These are phyloP conservation scores for Gymnothorax reevesii DNA, from an alignment of 2,797 vertebrate genomes.

Conservation along the genomic window DNA sequence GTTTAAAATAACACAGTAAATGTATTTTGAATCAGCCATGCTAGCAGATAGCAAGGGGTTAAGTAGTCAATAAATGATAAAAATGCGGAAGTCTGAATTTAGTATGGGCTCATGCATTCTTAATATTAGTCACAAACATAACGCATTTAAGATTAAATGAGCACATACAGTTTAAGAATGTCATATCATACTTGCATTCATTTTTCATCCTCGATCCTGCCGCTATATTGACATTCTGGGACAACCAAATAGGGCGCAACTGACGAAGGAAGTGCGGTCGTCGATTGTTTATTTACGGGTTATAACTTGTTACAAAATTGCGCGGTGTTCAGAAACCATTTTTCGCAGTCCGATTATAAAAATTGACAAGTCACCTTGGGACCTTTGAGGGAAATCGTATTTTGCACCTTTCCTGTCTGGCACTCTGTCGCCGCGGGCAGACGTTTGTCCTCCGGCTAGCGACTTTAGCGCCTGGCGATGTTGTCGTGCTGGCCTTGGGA, in stretches of 20 bases:
- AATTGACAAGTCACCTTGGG: constrained; percentile 2
- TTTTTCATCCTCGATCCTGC: background rate
- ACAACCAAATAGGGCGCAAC: background rate
- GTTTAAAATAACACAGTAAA: background rate
- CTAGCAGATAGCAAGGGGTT: background rate
- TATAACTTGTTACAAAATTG: background rate
- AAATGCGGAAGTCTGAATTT: background rate
- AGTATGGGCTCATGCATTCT: background rate
- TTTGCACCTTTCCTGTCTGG: background rate
- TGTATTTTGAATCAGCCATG: background rate
- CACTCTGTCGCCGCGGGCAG: background rate
- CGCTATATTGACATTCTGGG: background rate
- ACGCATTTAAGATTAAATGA: background rate
- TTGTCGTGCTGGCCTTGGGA: background rate
- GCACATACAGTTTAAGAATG: background rate
- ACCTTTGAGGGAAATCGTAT: constrained; percentile 15
- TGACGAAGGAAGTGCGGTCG: background rate
- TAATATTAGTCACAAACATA: background rate
- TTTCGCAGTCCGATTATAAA: background rate
- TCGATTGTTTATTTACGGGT: background rate
- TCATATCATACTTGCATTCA: background rate
- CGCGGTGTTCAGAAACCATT: background rate
- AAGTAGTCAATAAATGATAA: background rate
- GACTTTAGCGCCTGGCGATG: background rate
- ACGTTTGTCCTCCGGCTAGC: background rate